Conservation (phyloP, 2,113 vertebrate species). For the Gymnobelideus leadbeateri region DNA sequence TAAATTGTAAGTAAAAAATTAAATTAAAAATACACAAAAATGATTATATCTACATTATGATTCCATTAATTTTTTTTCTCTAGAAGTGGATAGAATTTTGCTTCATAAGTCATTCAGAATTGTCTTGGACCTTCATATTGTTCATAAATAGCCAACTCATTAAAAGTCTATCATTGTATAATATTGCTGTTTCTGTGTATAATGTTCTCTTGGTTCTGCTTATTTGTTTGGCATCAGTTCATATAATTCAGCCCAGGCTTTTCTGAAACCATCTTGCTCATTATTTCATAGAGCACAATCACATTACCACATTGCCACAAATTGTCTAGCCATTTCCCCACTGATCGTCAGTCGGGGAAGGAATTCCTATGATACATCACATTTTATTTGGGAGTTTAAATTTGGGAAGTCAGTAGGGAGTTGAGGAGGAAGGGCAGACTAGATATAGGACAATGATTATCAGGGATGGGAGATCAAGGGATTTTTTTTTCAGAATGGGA, state of each 20-base stretch:
- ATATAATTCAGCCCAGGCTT: too few species aligned
- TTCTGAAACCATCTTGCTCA: not conserved
- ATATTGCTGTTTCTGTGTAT: not conserved
- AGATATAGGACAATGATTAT: too few species aligned
- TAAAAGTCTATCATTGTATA: not conserved
- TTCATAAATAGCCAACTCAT: not conserved
- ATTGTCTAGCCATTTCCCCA: not conserved
- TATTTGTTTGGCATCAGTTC: not conserved
- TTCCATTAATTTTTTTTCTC: not conserved
- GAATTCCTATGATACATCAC: too few species aligned
- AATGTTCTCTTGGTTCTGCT: not conserved
- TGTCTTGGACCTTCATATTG: not conserved
- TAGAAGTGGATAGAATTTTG: not conserved
- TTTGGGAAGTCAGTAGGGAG: too few species aligned
- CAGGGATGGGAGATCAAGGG: too few species aligned
- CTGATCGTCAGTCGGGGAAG: not conserved
- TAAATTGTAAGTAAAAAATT: too few species aligned
- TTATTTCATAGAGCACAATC: not conserved
- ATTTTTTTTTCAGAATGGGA: too few species aligned
- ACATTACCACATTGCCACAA: not conserved
- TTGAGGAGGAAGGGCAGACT: too few species aligned
- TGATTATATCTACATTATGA: not conserved
- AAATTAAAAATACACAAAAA: not conserved
- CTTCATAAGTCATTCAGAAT: not conserved
- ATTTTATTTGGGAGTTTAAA: too few species aligned